phyloP scores from a whole-genome alignment of 2,888 invertebrate genomes.

The Phortica magna region DNA sequence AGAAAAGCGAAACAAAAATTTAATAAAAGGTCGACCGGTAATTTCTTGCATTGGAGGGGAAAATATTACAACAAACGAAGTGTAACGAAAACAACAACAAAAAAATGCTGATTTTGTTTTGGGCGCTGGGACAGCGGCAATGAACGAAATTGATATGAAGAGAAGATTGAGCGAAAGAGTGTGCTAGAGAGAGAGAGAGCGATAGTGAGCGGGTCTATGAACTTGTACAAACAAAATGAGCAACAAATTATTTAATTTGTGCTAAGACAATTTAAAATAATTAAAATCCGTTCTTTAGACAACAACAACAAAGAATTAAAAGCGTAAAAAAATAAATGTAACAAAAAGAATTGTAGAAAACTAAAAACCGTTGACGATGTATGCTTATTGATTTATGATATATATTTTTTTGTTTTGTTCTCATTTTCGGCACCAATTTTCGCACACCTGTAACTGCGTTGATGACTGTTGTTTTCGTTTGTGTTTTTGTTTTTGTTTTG shows the following conservation, averaged over 20 bases:
- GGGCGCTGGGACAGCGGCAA: neutral
- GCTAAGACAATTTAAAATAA: slow-evolving; percentile 13
- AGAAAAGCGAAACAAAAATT: no score
- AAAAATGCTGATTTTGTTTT: no score
- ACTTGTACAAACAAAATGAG: slow-evolving; percentile 8
- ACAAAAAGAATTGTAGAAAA: neutral
- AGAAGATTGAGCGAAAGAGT: slow-evolving; percentile 34
- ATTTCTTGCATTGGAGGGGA: no score
- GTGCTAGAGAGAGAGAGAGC: slow-evolving; percentile 27
- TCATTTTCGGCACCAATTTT: neutral
- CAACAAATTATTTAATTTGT: slow-evolving; percentile 25
- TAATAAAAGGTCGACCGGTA: no score
- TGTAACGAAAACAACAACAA: no score
- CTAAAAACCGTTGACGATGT: neutral
- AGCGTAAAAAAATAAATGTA: neutral
- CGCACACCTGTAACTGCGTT: slow-evolving; percentile 4
- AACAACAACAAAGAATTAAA: neutral
- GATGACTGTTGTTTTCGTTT: slow-evolving; percentile 7
- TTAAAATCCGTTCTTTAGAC: neutral
- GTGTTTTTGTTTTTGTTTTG: neutral
- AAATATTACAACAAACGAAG: no score
- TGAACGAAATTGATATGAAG: neutral
- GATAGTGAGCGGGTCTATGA: slow-evolving; percentile 2
- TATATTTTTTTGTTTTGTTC: neutral
- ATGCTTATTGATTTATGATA: neutral